Evolutionary conservation across 2,797 vertebrate genomes (phyloP).

Genomic region (Simalia tracyae): DNA sequence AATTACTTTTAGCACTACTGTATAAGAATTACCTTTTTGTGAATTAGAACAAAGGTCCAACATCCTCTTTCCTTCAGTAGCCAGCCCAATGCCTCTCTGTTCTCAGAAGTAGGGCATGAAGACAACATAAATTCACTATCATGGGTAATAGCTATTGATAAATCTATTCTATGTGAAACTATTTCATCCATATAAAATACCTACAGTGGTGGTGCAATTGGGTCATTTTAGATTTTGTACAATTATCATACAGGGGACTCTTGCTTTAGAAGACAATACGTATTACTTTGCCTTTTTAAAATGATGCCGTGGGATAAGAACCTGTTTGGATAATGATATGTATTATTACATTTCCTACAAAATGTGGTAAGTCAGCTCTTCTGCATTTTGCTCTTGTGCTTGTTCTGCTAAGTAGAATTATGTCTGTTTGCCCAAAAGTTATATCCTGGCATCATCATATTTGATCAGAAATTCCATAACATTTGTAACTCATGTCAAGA

Average conservation of each 20-base stretch:
- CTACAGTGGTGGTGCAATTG: background rate
- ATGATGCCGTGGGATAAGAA: background rate
- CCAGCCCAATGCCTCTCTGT: background rate
- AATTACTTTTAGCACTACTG: background rate
- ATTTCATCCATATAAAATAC: background rate
- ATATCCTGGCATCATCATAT: background rate
- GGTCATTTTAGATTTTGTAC: background rate
- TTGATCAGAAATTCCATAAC: background rate
- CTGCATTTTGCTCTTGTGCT: background rate
- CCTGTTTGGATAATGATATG: background rate
- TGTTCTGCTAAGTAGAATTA: background rate
- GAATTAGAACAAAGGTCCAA: background rate
- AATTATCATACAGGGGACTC: background rate
- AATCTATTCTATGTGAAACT: background rate
- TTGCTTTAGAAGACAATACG: background rate
- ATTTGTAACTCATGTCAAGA: background rate
- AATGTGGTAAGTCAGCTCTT: background rate
- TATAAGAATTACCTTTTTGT: background rate
- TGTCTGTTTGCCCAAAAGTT: background rate
- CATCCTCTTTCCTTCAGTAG: background rate
- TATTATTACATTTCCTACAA: background rate
- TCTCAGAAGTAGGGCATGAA: background rate
- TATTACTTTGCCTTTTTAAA: background rate
- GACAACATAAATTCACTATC: background rate
- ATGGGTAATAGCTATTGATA: background rate